Evolutionary conservation across 1,140 invertebrate species (phyloP), one percentile per base, ranked within the genome.

Genomic region (Triops cancriformis): DNA sequence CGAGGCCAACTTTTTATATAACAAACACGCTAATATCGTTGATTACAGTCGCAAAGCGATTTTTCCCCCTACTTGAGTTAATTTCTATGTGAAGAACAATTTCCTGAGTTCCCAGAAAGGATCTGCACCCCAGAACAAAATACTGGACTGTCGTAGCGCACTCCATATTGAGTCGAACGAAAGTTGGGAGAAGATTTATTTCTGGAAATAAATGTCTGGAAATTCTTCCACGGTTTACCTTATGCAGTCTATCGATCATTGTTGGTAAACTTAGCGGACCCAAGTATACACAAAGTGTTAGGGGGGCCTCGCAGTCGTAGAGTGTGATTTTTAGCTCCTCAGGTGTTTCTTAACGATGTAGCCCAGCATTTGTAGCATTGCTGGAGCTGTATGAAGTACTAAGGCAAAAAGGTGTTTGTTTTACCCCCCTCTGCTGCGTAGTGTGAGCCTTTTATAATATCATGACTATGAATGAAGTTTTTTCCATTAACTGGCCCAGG

Each of bases 311-410:
- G 31, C 31, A 37, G 31, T 2, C 31, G 31, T 37, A 10, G 51
- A 64, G 51, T 64, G 51, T 64, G 51, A 64, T 18, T n/a, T 9
- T 64, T 64, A 64, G 18, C 51, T 64, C 51, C n/a, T 64, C 51
- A 64, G 51, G 51, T 64, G 51, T 64, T 10, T 64, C 51, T 64
- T 64, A 64, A 64, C 51, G 51, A 64, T 64, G 51, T 64, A 64
- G 0, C 51, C 51, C 51, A 64, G 51, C 51, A 64, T 64, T 64
- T 23, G 51, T 64, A 64, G 51, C 51, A 64, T 64, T 64, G 51
- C 51, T 64, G 18, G 51, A 37, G 51, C 51, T 6, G 18, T 23
- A 64, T 23, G 31, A 37, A 64, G 51, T 18, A 64, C 51, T 64
- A 64, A 37, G 2, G 31, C 43, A 64, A 64, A 4, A 64, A 64